phyloP scores from a whole-genome alignment of 2,888 invertebrate genomes.

The Disparrhopalites patrizii region DNA sequence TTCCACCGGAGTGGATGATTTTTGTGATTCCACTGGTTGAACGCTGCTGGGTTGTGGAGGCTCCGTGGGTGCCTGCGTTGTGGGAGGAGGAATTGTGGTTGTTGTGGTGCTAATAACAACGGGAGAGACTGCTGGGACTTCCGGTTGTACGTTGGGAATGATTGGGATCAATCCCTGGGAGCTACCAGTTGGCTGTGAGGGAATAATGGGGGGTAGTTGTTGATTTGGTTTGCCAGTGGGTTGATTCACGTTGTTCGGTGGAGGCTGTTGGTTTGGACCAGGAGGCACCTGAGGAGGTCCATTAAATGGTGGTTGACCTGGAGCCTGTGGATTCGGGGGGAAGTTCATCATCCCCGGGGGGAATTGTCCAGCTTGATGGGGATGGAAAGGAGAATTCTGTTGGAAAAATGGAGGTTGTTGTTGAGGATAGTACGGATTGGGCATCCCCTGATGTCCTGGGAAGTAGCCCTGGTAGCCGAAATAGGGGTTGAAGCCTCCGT shows the following conservation, averaged over 20 bases:
- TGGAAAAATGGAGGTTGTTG: slow-evolving; percentile 1
- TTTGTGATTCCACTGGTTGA: not conserved
- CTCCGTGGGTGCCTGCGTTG: not conserved
- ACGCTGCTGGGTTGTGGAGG: not conserved
- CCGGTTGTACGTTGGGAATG: not conserved
- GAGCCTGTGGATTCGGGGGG: not conserved
- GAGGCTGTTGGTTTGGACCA: not conserved
- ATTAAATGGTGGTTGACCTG: not conserved
- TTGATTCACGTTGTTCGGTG: too few species aligned
- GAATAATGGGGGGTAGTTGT: not conserved
- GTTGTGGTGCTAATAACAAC: not conserved
- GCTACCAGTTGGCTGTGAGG: not conserved
- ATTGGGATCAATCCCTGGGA: not conserved
- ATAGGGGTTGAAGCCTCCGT: slow-evolving; percentile 18
- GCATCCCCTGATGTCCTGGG: not conserved
- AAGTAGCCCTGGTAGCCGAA: slow-evolving; percentile 13
- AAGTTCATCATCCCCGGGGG: not conserved
- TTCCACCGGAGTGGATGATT: not conserved
- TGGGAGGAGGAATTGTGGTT: not conserved
- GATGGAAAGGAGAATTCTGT: not conserved
- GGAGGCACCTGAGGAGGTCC: not conserved
- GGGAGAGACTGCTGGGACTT: not conserved
- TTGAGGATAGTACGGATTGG: slow-evolving; percentile 15
- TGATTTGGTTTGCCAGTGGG: not conserved
- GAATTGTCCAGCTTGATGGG: not conserved